Evolutionary conservation across 2,888 invertebrate species (phyloP).

Genomic region (Reticulitermes lucifugus): DNA sequence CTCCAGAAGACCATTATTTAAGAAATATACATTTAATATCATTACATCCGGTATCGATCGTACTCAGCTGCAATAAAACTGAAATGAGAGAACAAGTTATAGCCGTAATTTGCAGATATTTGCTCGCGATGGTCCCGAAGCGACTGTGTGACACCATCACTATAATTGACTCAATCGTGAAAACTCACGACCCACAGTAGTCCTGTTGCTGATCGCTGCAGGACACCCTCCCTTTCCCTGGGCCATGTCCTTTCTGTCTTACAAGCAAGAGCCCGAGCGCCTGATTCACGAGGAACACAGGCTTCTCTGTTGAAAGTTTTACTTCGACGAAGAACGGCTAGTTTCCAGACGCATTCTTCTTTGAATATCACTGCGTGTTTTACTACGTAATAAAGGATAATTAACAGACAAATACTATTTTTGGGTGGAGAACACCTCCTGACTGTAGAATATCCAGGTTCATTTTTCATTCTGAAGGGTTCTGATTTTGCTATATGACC

Average conservation of each 20-base stretch:
- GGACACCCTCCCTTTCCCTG: constrained; percentile 2
- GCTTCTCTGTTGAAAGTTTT: too few species aligned
- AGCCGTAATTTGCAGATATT: constrained; percentile 10
- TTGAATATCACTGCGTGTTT: too few species aligned
- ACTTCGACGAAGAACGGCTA: too few species aligned
- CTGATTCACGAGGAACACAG: neutral
- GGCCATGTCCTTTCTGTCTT: neutral
- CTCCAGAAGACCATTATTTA: too few species aligned
- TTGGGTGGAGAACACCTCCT: too few species aligned
- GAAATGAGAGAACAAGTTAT: neutral
- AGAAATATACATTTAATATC: neutral
- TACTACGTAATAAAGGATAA: too few species aligned
- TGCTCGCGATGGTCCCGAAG: neutral
- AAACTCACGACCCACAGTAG: constrained; percentile 27
- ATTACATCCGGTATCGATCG: neutral
- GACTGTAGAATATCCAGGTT: too few species aligned
- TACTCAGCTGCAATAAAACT: neutral
- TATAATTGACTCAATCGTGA: constrained; percentile 46
- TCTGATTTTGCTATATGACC: too few species aligned
- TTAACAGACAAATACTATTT: too few species aligned
- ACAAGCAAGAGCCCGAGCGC: neutral
- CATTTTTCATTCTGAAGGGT: too few species aligned
- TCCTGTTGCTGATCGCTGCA: neutral
- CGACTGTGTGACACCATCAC: constrained; percentile 22
- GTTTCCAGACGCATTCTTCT: too few species aligned